phyloP scores from a whole-genome alignment of 1,140 invertebrate genomes.

The Psilanteris sp. region DNA sequence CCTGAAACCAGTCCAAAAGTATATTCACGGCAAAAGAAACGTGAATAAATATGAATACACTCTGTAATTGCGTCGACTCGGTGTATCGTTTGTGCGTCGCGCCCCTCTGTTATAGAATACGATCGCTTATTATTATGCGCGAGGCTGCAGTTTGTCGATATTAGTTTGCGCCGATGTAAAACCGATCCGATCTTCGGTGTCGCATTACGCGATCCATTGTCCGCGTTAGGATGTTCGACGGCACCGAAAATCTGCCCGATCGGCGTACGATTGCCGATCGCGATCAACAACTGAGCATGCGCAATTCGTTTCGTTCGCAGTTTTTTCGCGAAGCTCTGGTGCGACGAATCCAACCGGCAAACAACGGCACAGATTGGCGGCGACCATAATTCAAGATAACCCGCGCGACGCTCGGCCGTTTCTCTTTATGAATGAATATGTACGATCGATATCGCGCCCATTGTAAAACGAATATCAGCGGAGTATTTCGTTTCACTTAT shows the following conservation, averaged over 20 bases:
- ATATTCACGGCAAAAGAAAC: no score
- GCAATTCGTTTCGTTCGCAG: neutral
- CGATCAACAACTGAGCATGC: conserved; percentile 11
- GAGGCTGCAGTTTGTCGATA: conserved; percentile 13
- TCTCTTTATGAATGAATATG: conserved; percentile 51
- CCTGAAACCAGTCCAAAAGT: no score
- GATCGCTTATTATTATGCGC: conserved; percentile 11
- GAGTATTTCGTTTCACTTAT: conserved; percentile 42
- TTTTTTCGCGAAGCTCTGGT: conserved; percentile 15
- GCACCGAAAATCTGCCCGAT: neutral
- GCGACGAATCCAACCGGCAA: conserved; percentile 17
- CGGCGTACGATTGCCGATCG: conserved; percentile 10
- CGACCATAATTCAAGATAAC: conserved; percentile 38
- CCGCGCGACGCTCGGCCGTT: conserved; percentile 8
- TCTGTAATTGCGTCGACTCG: no score
- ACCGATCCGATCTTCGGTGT: conserved; percentile 17
- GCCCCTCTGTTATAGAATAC: conserved; percentile 23
- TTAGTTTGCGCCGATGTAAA: conserved; percentile 6
- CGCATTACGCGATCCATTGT: conserved; percentile 30
- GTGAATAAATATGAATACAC: no score
- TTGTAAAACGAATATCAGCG: conserved; percentile 45
- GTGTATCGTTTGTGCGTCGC: no score
- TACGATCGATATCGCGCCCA: conserved; percentile 30
- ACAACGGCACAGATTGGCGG: conserved; percentile 5
- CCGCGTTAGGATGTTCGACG: conserved; percentile 19